A percentile compares a stretch with the other conserved stretches of the same genome.
These are phyloP conservation scores for Thelaira solivaga DNA, from an alignment of 2,888 invertebrate genomes.

Conservation along the genomic window DNA sequence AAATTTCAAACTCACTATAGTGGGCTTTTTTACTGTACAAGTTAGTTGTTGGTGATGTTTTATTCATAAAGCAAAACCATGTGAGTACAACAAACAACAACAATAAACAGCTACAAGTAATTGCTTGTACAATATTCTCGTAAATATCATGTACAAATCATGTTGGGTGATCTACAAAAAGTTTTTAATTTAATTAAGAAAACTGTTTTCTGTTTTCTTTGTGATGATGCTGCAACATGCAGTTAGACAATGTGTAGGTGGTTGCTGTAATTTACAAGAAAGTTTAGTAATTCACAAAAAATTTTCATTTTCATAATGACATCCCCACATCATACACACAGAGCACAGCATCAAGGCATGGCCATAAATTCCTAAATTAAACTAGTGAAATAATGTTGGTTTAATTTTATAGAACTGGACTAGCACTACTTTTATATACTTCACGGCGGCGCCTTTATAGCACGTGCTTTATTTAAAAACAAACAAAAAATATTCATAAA, in stretches of 20 bases:
- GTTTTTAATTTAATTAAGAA: conserved; percentile 46
- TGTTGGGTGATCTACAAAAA: conserved; percentile 50
- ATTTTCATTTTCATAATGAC: too few relatives aligned
- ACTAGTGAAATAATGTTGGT: too few relatives aligned
- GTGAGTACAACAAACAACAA: not conserved
- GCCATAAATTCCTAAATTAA: too few relatives aligned
- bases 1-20: conserved; percentile 1
- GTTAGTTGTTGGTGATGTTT: conserved; percentile 9
- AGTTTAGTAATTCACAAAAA: too few relatives aligned
- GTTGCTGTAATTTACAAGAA: not conserved
- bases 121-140: not conserved
- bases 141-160: not conserved
- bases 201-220: conserved; percentile 6
- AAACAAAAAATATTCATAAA: too few relatives aligned
- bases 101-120: not conserved
- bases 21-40: conserved; percentile 19
- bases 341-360: too few relatives aligned
- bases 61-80: conserved; percentile 36
- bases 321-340: too few relatives aligned
- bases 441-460: too few relatives aligned
- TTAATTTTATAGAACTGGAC: too few relatives aligned
- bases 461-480: too few relatives aligned
- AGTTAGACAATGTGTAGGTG: conserved; percentile 8
- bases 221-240: not conserved
- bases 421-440: too few relatives aligned